Percentiles rank a stretch among this genome's conserved stretches.
These are phyloP conservation scores for Heliconius himera DNA, from an alignment of 1,140 invertebrate genomes.

Conservation along the genomic window DNA sequence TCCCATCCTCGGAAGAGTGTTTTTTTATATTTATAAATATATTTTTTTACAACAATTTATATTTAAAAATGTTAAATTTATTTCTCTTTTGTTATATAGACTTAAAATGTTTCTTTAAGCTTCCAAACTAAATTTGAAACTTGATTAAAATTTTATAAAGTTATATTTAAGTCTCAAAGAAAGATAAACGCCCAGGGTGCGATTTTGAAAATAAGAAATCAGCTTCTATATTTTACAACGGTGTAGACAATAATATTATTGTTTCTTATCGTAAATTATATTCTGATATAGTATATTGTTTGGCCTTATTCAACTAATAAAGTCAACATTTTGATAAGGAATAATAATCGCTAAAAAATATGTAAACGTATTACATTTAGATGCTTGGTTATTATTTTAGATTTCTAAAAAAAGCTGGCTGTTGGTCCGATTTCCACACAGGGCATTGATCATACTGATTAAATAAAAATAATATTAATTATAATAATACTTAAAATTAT, in stretches of 20 bases:
- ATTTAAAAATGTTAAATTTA: too few relatives aligned
- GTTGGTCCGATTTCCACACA: too few relatives aligned
- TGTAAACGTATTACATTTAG: neutral
- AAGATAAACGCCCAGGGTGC: constrained; percentile 17
- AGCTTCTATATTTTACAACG: constrained; percentile 4
- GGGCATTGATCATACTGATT: too few relatives aligned
- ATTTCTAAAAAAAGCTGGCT: too few relatives aligned
- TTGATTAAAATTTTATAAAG: constrained; percentile 21
- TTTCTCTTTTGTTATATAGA: too few relatives aligned
- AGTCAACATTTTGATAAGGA: neutral
- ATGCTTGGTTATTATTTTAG: too few relatives aligned
- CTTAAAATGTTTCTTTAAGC: too few relatives aligned
- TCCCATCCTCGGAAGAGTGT: too few relatives aligned
- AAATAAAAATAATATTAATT: too few relatives aligned
- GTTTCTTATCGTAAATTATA: neutral
- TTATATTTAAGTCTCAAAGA: constrained; percentile 8
- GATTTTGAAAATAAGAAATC: neutral
- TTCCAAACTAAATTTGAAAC: neutral
- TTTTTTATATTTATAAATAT: too few relatives aligned
- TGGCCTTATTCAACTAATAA: neutral
- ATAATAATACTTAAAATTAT: too few relatives aligned
- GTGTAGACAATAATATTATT: constrained; percentile 5
- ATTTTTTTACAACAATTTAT: too few relatives aligned
- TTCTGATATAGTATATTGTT: neutral
- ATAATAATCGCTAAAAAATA: neutral